Base-by-base conservation (phyloP, 2,113 vertebrate species). In the Rhinoderma darwinii region DNA sequence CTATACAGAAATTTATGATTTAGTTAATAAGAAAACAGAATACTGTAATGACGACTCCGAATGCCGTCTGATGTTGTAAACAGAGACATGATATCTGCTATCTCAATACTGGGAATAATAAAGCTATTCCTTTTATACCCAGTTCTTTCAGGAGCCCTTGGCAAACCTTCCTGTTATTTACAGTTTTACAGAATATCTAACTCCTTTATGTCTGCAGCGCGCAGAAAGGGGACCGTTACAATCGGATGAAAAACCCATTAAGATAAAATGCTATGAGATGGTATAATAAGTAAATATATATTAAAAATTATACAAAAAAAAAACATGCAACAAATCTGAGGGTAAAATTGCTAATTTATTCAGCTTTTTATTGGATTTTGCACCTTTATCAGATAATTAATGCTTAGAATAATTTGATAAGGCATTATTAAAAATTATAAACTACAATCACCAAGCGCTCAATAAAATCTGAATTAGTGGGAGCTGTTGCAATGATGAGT, bases 11-110 rank as follows among this genome's bases (percentile, higher is more conserved):
- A 44, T 76, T 77, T 66, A 77, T 77, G 83, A 77, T 77, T 77
- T 76, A 66, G 73, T 77, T 85, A 85, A 85, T 78, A 85, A 77
- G 56, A 78, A 84, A 84, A 54, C 44, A 27, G 82, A 56, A 47
- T 66, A 35, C 84, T 50, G 54, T 25, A 47, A 78, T 63, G 72
- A 66, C 35, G 39, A 25, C 41, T 66, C 39, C 14, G 39, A 41
- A 84, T 27, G 30, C 47, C 56, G 44, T 75, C 73, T 66, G n/a
- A 37, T 77, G 84, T 18, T 63, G 54, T 77, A 77, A 85, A 77
- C 39, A 59, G 51, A 41, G 82, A 50, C 73, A 37, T 85, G 84
- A 76, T 50, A 85, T 66, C 56, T 63, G 44, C 74, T 85, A 85
- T 85, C 84, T 77, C 74, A 47, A 66, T 66, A 51, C 56, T 66